Conservation (phyloP, 2,113 vertebrate genomes). For the Theristicus caerulescens region DNA sequence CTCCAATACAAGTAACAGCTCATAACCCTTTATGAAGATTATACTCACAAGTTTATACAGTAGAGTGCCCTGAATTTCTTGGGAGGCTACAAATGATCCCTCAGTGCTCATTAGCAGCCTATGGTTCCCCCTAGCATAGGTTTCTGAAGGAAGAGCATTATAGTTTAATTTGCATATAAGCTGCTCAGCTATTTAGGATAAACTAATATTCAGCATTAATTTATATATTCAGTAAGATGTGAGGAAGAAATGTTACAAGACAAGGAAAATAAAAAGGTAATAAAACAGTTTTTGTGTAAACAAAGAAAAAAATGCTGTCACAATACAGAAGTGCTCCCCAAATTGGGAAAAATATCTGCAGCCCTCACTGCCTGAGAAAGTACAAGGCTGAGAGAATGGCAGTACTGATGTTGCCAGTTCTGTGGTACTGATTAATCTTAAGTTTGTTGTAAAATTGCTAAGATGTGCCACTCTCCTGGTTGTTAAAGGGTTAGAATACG, state of each 20-base stretch:
- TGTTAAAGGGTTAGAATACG: background rate
- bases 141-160: background rate
- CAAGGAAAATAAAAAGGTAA: background rate
- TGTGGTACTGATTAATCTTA: background rate
- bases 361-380: background rate
- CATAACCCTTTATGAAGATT: conserved; percentile 25
- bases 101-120: background rate
- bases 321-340: background rate
- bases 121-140: background rate
- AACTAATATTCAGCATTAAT: background rate
- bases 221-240: background rate
- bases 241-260: background rate
- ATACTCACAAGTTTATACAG: background rate
- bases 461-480: background rate
- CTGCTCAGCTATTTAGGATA: background rate
- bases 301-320: background rate
- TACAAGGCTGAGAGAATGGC: background rate
- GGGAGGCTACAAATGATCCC: background rate
- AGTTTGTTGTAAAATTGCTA: background rate
- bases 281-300: background rate
- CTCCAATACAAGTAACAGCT: background rate
- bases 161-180: background rate
- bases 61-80: background rate
- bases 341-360: background rate
- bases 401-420: background rate